These are phyloP conservation scores for Nomada fabriciana DNA, from an alignment of 2,888 invertebrate species.

Conservation along the genomic window DNA sequence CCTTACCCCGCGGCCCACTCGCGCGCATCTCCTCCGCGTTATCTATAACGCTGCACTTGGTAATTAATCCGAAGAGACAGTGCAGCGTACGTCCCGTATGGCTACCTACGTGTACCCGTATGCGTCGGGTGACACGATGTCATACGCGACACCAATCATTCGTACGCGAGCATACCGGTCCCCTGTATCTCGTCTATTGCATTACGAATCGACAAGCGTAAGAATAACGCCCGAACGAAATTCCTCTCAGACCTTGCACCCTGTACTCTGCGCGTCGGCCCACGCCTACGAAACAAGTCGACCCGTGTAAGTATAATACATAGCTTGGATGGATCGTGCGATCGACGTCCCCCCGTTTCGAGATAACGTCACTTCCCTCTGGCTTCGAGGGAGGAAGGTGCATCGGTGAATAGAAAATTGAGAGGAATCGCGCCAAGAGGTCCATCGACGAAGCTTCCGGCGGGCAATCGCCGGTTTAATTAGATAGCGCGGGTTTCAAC, in stretches of 20 bases:
- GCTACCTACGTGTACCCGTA: conserved; percentile 47
- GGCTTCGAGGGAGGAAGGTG: not conserved
- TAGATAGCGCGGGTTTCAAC: not conserved
- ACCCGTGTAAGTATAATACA: no score
- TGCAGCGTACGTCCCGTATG: conserved; percentile 57
- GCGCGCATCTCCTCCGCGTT: conserved; percentile 62
- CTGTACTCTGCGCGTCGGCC: not conserved
- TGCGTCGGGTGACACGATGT: conserved; percentile 43
- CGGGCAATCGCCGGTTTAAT: conserved; percentile 25
- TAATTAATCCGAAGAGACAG: conserved; percentile 73
- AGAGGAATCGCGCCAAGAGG: not conserved
- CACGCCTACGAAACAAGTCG: not conserved
- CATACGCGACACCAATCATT: conserved; percentile 34
- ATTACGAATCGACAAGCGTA: not conserved
- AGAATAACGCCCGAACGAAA: not conserved
- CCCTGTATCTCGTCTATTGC: not conserved
- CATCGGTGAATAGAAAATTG: not conserved
- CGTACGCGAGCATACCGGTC: conserved; percentile 26
- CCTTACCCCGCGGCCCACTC: conserved; percentile 35
- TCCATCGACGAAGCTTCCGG: conserved; percentile 4
- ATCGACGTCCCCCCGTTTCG: not conserved
- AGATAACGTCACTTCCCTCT: not conserved
- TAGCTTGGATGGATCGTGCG: no score
- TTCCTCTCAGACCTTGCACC: not conserved
- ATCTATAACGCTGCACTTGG: conserved; percentile 74